Evolutionary conservation across 53 echinoderm and acorn worm genomes (phyloP).

Genomic region (Paelopatides confundens): DNA sequence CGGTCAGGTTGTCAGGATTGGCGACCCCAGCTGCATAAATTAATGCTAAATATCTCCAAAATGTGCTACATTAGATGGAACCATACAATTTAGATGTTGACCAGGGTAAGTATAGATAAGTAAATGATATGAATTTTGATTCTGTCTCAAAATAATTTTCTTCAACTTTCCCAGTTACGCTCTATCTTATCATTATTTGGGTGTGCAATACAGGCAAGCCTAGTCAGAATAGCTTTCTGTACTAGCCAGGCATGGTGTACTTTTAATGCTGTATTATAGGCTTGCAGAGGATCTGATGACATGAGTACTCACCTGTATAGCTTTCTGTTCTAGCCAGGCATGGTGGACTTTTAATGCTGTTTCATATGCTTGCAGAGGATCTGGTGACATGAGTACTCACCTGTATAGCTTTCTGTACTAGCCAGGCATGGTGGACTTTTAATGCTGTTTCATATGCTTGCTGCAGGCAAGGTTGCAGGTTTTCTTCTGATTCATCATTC

Average conservation of each 20-base stretch:
- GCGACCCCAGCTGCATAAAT: too few species aligned
- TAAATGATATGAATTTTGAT: too few species aligned
- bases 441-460: constrained; percentile 74
- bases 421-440: constrained; percentile 73
- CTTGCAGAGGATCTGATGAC: too few species aligned
- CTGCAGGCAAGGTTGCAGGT: constrained; percentile 68
- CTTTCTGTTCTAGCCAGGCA: constrained; percentile 68
- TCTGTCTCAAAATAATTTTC: too few species aligned
- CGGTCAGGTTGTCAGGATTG: too few species aligned
- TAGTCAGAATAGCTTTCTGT: constrained; percentile 59
- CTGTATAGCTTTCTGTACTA: constrained; percentile 65
- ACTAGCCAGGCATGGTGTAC: constrained; percentile 74
- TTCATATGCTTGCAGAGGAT: constrained; percentile 68
- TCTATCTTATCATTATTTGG: too few species aligned
- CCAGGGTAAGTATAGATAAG: too few species aligned
- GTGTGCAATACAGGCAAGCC: too few species aligned
- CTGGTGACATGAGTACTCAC: constrained; percentile 66
- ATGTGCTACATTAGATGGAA: too few species aligned
- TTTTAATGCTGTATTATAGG: constrained; percentile 76
- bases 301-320: constrained; percentile 68
- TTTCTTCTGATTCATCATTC: constrained; percentile 55
- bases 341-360: constrained; percentile 72
- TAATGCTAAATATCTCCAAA: too few species aligned
- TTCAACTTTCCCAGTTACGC: too few species aligned
- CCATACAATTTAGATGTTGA: too few species aligned